Evolutionary conservation across 23 tunicate genomes (phyloP), one percentile per base, ranked within the genome.

Genomic region (Diplosoma virens): DNA sequence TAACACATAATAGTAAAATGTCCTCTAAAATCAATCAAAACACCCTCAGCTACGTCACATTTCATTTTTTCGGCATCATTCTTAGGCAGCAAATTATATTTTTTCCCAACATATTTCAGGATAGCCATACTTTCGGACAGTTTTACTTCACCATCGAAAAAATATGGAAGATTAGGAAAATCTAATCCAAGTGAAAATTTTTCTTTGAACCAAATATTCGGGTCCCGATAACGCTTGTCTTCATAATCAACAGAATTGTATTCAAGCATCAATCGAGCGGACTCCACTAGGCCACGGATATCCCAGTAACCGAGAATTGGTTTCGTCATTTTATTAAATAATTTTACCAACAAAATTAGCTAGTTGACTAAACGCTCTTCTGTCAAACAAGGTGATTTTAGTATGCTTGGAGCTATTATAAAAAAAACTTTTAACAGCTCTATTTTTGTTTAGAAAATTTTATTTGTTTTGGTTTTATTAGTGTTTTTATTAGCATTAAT

Each of bases 231-330:
- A 6, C 34, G 18, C 77, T 14, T 71, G 65, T 58, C 65, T 18
- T 37, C 77, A 25, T 71, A 71, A 18, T 71, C 63, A 6, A 71
- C 63, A 9, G 11, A 66, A 21, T 14, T 7, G 23, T 71, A 71
- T 7, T 71, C 77, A 6, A 71, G 25, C 77, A 71, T 71, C 9
- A 37, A 41, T 5, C 77, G 59, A 4, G 18, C n/a, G 5, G 77
- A 20, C 31, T 71, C 77, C 24, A 9, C 60, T 5, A 71, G 28
- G 21, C 77, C 77, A 5, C 77, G 59, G 16, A 71, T 18, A 25
- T 71, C 77, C 77, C 77, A 71, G 25, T 71, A 71, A 58, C 65
- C 65, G 21, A 58, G 65, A 58, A 58, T 58, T 11, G 26, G n/a
- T 22, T 58, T 58, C 6, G 65, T n/a, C 65, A 58, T 58, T 5